These are phyloP conservation scores for Eurypyga helias DNA, from an alignment of 2,113 vertebrate species.

Conservation along the genomic window DNA sequence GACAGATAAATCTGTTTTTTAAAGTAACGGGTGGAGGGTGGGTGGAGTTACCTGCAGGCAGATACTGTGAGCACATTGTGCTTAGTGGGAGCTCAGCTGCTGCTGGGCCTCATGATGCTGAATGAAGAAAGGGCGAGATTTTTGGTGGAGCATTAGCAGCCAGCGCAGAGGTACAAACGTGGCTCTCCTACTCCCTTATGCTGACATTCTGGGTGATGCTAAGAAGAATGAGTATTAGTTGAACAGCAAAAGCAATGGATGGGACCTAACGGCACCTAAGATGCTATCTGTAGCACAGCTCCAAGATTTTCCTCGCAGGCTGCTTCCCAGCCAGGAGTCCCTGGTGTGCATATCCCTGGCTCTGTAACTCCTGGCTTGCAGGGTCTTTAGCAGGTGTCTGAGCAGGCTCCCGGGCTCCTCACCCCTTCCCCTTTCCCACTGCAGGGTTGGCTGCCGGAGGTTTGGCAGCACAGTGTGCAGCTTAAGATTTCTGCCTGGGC, in stretches of 20 bases:
- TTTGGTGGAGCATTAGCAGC: not conserved
- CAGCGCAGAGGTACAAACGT: not conserved
- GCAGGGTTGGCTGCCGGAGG: fast-evolving
- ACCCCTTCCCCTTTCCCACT: not conserved
- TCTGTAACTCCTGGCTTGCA: not conserved
- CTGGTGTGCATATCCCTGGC: not conserved
- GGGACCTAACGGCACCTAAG: not conserved
- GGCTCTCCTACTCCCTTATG: not conserved
- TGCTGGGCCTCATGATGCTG: not conserved
- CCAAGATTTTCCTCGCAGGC: not conserved
- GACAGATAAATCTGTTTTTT: not conserved
- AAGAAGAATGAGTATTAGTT: not conserved
- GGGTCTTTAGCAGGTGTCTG: not conserved
- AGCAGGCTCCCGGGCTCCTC: not conserved
- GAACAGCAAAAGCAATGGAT: not conserved
- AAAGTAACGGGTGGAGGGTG: not conserved
- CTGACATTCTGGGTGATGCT: not conserved
- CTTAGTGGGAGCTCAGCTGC: not conserved
- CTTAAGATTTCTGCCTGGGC: not conserved
- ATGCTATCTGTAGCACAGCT: not conserved
- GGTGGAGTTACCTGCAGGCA: not conserved
- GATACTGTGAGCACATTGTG: not conserved
- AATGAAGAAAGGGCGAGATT: not conserved
- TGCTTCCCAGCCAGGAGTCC: not conserved
- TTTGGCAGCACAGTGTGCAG: not conserved